Conservation (phyloP, 2,797 vertebrate species). For the Oryzias dopingdopingensis region DNA sequence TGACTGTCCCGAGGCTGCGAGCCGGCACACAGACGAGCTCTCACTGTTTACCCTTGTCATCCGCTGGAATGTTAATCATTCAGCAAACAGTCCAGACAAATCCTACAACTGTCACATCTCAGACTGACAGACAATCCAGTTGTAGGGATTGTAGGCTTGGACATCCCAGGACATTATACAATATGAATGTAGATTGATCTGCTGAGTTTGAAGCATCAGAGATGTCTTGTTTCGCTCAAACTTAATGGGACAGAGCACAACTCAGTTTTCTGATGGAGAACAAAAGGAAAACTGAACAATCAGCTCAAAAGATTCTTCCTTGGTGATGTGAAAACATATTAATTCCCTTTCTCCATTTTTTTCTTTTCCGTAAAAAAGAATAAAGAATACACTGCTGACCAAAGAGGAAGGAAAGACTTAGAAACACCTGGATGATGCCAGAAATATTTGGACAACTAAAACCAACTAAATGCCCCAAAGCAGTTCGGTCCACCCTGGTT, state of each 20-base stretch:
- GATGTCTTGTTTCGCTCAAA: neutral
- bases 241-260: neutral
- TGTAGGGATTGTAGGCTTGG: neutral
- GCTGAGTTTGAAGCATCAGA: neutral
- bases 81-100: slow-evolving; percentile 25
- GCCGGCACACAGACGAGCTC: slow-evolving; percentile 46
- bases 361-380: neutral
- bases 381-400: neutral
- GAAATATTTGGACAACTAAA: too few species aligned
- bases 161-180: neutral
- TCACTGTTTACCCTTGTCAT: slow-evolving; percentile 61
- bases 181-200: neutral
- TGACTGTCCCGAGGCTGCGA: slow-evolving; percentile 46
- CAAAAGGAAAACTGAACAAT: neutral
- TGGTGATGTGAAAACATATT: too few species aligned
- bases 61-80: slow-evolving; percentile 48
- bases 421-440: neutral
- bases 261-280: neutral
- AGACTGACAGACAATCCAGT: slow-evolving; percentile 24
- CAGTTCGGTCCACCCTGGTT: too few species aligned
- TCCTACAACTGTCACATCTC: slow-evolving; percentile 10
- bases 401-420: neutral
- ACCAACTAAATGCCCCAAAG: too few species aligned
- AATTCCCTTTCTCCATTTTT: neutral
- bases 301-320: too few species aligned